A percentile compares a stretch with the other conserved stretches of the same genome.
phyloP scores from a whole-genome alignment of 37 sponge, comb jelly and placozoan species.

The Ephydatia muelleri region DNA sequence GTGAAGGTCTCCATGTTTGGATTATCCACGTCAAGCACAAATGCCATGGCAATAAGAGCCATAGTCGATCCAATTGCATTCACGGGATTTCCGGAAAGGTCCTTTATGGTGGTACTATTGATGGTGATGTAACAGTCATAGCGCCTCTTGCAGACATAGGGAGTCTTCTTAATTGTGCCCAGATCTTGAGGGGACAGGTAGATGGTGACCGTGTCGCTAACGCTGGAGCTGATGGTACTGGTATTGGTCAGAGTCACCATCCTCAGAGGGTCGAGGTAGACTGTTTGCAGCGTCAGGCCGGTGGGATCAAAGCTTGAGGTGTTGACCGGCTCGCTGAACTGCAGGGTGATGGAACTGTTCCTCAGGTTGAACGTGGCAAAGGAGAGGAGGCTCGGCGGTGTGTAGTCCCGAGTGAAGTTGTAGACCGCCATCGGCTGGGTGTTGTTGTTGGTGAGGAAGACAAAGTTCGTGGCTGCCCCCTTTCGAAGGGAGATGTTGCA shows the following conservation, averaged over 20 bases:
- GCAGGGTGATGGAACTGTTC: conserved; percentile 54
- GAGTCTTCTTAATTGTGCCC: conserved; percentile 44
- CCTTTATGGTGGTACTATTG: conserved; percentile 28
- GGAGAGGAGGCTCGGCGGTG: conserved; percentile 39
- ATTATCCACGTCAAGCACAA: conserved; percentile 54
- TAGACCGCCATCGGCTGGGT: conserved; percentile 19
- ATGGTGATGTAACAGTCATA: conserved; percentile 77
- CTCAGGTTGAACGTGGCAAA: conserved; percentile 71
- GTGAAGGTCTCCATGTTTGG: conserved; percentile 66
- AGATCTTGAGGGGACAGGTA: conserved; percentile 56
- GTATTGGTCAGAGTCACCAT: conserved; percentile 42
- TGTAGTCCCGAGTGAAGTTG: conserved; percentile 48
- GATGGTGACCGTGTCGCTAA: conserved; percentile 28
- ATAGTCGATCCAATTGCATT: not conserved
- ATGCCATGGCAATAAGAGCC: conserved; percentile 48
- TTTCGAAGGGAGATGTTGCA: conserved; percentile 61
- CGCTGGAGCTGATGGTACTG: conserved; percentile 35
- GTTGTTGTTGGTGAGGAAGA: conserved; percentile 16
- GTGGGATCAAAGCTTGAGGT: conserved; percentile 51
- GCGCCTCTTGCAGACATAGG: conserved; percentile 69
- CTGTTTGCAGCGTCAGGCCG: conserved; percentile 62
- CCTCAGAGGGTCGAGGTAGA: conserved; percentile 40
- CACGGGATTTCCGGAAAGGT: conserved; percentile 45
- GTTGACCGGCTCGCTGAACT: conserved; percentile 80
- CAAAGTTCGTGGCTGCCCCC: conserved; percentile 41